A percentile compares a stretch with the other conserved stretches of the same genome.
These are phyloP conservation scores for Apolygus lucorum DNA, from an alignment of 1,140 invertebrate species.

Conservation along the genomic window DNA sequence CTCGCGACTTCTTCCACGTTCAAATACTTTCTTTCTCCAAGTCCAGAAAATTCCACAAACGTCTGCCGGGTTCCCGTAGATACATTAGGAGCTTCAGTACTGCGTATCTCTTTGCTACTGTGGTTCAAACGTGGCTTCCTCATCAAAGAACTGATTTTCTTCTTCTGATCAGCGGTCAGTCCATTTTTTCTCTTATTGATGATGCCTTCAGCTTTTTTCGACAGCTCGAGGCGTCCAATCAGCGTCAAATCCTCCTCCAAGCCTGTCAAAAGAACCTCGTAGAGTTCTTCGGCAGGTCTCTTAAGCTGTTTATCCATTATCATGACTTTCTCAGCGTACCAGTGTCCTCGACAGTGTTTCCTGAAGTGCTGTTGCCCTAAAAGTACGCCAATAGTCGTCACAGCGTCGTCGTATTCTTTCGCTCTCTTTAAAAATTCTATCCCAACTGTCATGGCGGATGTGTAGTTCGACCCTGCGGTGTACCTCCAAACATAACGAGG, in stretches of 20 bases:
- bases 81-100: neutral
- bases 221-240: neutral
- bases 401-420: neutral
- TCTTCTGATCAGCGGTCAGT: neutral
- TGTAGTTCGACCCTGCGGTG: constrained; percentile 3
- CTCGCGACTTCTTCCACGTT: neutral
- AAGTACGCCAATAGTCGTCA: neutral
- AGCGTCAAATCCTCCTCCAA: neutral
- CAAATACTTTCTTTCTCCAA: neutral
- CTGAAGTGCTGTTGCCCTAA: neutral
- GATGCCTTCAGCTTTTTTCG: neutral
- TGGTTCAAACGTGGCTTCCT: neutral
- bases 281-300: neutral
- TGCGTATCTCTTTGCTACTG: neutral
- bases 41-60: neutral
- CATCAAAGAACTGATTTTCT: neutral
- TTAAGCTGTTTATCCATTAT: neutral
- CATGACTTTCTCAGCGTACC: neutral
- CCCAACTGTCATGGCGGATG: neutral
- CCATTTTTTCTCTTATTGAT: neutral
- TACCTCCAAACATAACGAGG: neutral
- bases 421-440: neutral
- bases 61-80: neutral
- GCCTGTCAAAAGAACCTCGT: neutral
- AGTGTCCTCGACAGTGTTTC: constrained; percentile 4